Evolutionary conservation across 2,797 vertebrate genomes (phyloP).

Genomic region (Acrossocheilus wenchowensis): DNA sequence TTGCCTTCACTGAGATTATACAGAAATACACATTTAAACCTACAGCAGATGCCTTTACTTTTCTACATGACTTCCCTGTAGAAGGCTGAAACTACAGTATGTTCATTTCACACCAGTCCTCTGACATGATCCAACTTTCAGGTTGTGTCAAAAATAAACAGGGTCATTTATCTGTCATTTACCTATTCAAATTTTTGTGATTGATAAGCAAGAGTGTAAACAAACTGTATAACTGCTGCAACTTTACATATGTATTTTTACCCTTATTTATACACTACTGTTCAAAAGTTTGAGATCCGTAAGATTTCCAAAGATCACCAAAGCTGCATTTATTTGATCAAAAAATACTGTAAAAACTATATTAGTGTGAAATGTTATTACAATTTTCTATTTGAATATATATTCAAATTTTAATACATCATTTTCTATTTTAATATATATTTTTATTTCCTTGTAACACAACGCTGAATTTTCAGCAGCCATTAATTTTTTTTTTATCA

Average conservation of each 20-base stretch:
- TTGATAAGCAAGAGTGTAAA: not conserved
- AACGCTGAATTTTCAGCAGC: not conserved
- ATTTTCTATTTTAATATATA: not conserved
- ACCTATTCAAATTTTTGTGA: not conserved
- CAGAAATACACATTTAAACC: not conserved
- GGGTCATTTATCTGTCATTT: not conserved
- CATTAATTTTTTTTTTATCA: not conserved
- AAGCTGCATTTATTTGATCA: not conserved
- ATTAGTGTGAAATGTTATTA: not conserved
- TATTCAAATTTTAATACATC: not conserved
- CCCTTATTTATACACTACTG: too few relatives aligned
- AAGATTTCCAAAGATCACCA: not conserved
- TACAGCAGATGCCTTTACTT: not conserved
- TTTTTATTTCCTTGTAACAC: not conserved
- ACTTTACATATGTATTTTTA: not conserved
- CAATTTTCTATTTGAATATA: not conserved
- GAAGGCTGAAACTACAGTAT: not conserved
- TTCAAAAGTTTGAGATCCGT: not conserved
- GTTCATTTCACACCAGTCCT: not conserved
- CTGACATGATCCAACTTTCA: not conserved
- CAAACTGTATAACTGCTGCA: not conserved
- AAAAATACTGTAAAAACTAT: not conserved
- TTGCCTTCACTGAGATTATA: not conserved
- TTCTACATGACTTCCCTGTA: not conserved
- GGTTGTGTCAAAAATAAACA: not conserved